Conservation (phyloP, 1,140 invertebrate species). For the Cydia pomonella region DNA sequence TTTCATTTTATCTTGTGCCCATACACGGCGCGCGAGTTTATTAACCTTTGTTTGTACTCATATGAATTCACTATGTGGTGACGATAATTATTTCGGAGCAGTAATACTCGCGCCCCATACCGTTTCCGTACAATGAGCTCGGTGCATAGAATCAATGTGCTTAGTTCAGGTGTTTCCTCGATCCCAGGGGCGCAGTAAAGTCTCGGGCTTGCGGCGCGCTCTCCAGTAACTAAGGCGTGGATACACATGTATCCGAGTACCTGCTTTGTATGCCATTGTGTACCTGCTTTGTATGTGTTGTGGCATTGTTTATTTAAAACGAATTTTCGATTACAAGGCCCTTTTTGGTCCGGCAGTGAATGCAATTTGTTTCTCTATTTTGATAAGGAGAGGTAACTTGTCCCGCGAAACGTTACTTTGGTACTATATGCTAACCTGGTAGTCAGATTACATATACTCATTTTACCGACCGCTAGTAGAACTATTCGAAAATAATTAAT, state of each 20-base stretch:
- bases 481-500: too few relatives aligned
- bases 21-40: too few relatives aligned
- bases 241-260: conserved; percentile 18
- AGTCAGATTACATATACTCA: too few relatives aligned
- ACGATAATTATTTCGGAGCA: background rate
- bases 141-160: conserved; percentile 67
- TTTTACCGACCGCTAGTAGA: too few relatives aligned
- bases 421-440: too few relatives aligned
- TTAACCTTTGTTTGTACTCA: too few relatives aligned
- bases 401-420: background rate
- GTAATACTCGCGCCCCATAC: background rate
- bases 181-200: conserved; percentile 68
- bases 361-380: background rate
- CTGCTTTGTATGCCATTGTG: conserved; percentile 18
- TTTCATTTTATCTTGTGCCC: too few relatives aligned
- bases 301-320: conserved; percentile 23
- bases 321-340: background rate
- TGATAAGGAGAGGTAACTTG: background rate
- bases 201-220: conserved; percentile 57
- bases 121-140: background rate
- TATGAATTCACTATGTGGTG: too few relatives aligned
- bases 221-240: conserved; percentile 46
- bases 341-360: background rate
- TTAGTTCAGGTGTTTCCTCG: conserved; percentile 58
- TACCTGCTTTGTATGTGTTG: too few relatives aligned